phyloP scores from a whole-genome alignment of 2,113 vertebrate species.

The Pogonocichla stellata region DNA sequence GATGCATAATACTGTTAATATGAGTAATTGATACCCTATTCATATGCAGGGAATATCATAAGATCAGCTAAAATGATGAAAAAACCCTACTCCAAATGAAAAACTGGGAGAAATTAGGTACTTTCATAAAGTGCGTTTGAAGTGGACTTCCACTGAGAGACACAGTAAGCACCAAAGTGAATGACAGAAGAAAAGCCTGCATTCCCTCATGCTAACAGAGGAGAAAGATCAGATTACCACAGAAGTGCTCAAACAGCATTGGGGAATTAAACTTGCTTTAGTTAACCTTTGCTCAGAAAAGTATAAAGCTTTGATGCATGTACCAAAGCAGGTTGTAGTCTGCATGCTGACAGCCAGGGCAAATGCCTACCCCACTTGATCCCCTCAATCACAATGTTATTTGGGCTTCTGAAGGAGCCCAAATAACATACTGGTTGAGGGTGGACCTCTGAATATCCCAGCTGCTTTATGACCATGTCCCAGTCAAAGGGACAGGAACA shows the following conservation, averaged over 20 bases:
- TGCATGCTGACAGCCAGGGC: neutral
- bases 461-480: neutral
- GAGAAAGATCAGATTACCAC: neutral
- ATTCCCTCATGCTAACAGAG: neutral
- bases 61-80: neutral
- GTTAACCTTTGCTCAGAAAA: conserved; percentile 33
- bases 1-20: neutral
- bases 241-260: neutral
- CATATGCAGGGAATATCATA: neutral
- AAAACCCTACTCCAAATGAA: accelerated
- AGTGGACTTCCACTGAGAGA: neutral
- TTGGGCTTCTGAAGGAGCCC: neutral
- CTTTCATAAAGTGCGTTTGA: neutral
- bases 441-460: neutral
- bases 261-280: neutral
- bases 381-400: accelerated
- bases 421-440: neutral
- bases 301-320: neutral
- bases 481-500: neutral
- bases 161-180: neutral
- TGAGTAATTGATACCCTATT: neutral
- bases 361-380: neutral
- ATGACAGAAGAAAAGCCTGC: neutral
- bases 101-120: neutral
- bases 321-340: neutral